Percentiles rank a stretch among this genome's conserved stretches.
Evolutionary conservation across 2,888 invertebrate genomes (phyloP).

Genomic region (Timema cristinae): DNA sequence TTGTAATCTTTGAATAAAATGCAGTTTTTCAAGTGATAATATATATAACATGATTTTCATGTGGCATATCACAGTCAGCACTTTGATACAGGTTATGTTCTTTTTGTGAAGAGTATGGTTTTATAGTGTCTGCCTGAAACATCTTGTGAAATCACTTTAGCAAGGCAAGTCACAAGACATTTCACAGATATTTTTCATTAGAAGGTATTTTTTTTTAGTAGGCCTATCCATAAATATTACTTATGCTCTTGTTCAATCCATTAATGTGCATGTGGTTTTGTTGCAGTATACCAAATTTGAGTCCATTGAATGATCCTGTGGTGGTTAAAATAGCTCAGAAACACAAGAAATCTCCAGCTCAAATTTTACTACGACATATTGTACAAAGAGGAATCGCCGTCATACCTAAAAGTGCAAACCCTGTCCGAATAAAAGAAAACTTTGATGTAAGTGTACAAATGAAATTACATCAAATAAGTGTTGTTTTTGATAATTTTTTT

Average conservation of each 20-base stretch:
- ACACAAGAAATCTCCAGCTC: constrained; percentile 67
- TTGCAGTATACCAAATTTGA: constrained; percentile 21
- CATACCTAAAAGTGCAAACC: constrained; percentile 81
- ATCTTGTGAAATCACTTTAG: too few species aligned
- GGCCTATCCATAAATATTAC: too few species aligned
- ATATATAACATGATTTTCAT: neutral
- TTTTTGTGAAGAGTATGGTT: neutral
- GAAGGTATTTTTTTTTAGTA: too few species aligned
- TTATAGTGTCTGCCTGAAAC: too few species aligned
- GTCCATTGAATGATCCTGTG: constrained; percentile 32
- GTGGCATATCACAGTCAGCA: neutral
- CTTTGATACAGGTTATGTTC: neutral
- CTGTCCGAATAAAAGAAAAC: constrained; percentile 68
- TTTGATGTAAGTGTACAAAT: constrained; percentile 50
- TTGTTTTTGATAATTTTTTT: too few species aligned
- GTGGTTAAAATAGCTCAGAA: constrained; percentile 39
- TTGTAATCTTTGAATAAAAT: too few species aligned
- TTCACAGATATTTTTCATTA: too few species aligned
- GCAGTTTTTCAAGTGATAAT: too few species aligned
- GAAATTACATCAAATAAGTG: too few species aligned
- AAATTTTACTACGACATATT: constrained; percentile 66
- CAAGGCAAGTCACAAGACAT: too few species aligned
- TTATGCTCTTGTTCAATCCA: neutral
- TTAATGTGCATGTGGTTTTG: neutral
- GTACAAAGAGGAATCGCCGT: constrained; percentile 67